Conservation (phyloP, 1,140 invertebrate species). For the Tribolium castaneum region DNA sequence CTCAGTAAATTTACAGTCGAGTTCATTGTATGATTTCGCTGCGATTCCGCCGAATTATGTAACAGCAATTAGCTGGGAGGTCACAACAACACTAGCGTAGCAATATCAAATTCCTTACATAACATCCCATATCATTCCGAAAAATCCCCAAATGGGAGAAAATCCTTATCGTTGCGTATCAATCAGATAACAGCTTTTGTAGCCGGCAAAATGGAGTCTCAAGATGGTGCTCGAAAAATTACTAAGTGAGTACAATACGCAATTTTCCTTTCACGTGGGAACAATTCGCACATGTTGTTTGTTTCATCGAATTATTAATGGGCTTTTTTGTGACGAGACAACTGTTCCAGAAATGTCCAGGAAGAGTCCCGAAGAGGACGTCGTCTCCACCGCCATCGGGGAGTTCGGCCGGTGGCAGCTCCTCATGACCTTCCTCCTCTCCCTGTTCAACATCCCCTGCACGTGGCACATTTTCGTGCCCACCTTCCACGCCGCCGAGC, state of each 20-base stretch:
- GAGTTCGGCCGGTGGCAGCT: constrained; percentile 82
- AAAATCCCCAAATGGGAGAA: not conserved
- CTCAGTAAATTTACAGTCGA: not conserved
- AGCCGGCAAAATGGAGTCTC: not conserved
- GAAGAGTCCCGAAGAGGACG: constrained; percentile 66
- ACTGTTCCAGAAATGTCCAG: constrained; percentile 54
- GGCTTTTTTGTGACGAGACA: not conserved
- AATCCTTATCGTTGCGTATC: not conserved
- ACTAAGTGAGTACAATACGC: constrained; percentile 19
- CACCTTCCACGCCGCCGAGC: constrained; percentile 72
- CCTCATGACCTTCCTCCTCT: constrained; percentile 75
- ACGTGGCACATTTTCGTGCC: constrained; percentile 80
- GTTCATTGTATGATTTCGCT: constrained; percentile 11
- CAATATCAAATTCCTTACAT: constrained; percentile 6
- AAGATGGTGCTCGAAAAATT: constrained; percentile 13
- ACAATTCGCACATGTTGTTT: constrained; percentile 28
- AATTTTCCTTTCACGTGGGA: constrained; percentile 24
- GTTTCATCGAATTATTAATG: constrained; percentile 19
- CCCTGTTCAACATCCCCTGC: constrained; percentile 79
- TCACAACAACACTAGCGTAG: not conserved
- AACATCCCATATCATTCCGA: not conserved
- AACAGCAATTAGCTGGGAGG: constrained; percentile 29
- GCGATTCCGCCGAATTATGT: constrained; percentile 19
- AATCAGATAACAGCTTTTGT: not conserved
- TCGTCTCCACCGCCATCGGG: constrained; percentile 75